phyloP scores from a whole-genome alignment of 1,140 invertebrate species.

The Conus ventricosus region DNA sequence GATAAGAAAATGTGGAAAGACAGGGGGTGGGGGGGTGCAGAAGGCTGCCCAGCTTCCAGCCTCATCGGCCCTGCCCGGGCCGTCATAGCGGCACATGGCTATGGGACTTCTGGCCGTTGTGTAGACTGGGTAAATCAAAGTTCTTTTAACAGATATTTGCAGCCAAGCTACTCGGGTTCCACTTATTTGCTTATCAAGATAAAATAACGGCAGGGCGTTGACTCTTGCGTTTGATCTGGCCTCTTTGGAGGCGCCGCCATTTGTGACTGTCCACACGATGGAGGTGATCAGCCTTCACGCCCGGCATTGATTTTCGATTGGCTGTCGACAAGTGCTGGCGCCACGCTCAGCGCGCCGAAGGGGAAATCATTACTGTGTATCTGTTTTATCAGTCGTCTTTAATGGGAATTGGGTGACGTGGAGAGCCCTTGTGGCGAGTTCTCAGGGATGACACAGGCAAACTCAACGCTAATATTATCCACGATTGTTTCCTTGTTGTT shows the following conservation, averaged over 20 bases:
- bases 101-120: slow-evolving; percentile 23
- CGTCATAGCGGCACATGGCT: background rate
- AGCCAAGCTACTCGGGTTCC: slow-evolving; percentile 23
- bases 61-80: background rate
- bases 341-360: slow-evolving; percentile 25
- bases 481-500: background rate
- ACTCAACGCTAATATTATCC: background rate
- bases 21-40: background rate
- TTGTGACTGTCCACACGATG: slow-evolving; percentile 25
- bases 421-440: background rate
- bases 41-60: background rate
- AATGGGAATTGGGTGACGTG: slow-evolving; percentile 5
- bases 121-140: slow-evolving; percentile 34
- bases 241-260: slow-evolving; percentile 4
- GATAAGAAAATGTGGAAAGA: background rate
- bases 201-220: slow-evolving; percentile 26
- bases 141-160: slow-evolving; percentile 38
- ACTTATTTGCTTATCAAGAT: slow-evolving; percentile 33
- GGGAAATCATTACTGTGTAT: slow-evolving; percentile 24
- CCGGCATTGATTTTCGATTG: slow-evolving; percentile 27
- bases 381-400: slow-evolving; percentile 27
- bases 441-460: background rate
- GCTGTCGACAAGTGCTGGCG: slow-evolving; percentile 25
- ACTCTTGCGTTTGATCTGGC: background rate
- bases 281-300: slow-evolving; percentile 1